These are phyloP conservation scores for Phymorhynchus buccinoides DNA, from an alignment of 1,140 invertebrate genomes.

Conservation along the genomic window DNA sequence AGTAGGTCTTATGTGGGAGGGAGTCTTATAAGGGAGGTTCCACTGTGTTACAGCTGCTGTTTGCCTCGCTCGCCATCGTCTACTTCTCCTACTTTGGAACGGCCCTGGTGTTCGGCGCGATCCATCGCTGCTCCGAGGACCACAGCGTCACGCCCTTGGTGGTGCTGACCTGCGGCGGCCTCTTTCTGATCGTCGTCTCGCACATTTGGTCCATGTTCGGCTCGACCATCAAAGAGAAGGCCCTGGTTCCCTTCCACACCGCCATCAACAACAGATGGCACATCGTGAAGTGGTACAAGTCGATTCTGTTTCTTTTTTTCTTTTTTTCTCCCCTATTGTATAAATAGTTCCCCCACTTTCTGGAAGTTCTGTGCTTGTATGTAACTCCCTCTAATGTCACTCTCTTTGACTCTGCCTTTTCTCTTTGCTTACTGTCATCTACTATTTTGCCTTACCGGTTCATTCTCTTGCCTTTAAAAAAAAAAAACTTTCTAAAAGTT, in stretches of 20 bases:
- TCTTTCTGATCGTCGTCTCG: slow-evolving; percentile 30
- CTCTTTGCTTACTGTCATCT: too few relatives aligned
- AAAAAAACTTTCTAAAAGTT: too few relatives aligned
- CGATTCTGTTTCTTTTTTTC: background rate
- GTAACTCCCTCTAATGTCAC: too few relatives aligned
- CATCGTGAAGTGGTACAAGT: slow-evolving; percentile 42
- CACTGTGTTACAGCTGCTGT: slow-evolving; percentile 30
- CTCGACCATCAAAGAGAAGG: background rate
- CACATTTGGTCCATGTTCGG: slow-evolving; percentile 38
- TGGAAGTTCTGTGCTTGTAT: too few relatives aligned
- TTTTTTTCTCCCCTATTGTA: background rate
- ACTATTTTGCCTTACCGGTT: too few relatives aligned
- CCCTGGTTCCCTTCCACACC: slow-evolving; percentile 3
- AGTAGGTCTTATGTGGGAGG: too few relatives aligned
- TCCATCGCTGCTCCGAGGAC: background rate
- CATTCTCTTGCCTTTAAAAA: too few relatives aligned
- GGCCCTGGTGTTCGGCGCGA: slow-evolving; percentile 30
- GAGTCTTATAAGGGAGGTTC: too few relatives aligned
- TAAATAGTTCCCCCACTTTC: too few relatives aligned
- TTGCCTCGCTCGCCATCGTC: background rate
- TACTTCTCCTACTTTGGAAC: slow-evolving; percentile 35
- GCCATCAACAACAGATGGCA: slow-evolving; percentile 30
- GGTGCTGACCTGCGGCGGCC: slow-evolving; percentile 29
- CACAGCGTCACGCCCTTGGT: slow-evolving; percentile 36
- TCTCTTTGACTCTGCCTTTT: too few relatives aligned